Conservation (phyloP, 2,113 vertebrate species). For the Coptodon rendalli region DNA sequence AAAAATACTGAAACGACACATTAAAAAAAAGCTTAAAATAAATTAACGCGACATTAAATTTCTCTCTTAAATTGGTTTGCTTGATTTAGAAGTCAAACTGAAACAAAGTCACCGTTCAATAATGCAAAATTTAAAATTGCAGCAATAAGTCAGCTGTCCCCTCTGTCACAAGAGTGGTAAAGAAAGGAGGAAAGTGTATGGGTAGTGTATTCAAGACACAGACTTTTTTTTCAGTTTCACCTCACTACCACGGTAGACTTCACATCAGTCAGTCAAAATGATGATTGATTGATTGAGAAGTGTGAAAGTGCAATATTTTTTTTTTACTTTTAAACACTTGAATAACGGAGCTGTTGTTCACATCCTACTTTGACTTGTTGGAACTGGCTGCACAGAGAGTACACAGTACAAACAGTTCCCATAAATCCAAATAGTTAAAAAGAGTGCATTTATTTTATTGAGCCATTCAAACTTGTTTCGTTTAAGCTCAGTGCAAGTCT, state of each 20-base stretch:
- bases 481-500: not conserved
- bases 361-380: not conserved
- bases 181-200: not conserved
- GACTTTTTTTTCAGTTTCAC: not conserved
- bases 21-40: not conserved
- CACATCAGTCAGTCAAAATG: not conserved
- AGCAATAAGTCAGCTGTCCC: not conserved
- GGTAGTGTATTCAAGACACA: not conserved
- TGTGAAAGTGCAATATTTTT: not conserved
- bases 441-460: not conserved
- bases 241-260: not conserved
- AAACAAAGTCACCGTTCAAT: not conserved
- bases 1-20: not conserved
- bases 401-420: not conserved
- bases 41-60: not conserved
- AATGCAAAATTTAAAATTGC: not conserved
- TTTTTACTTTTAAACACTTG: not conserved
- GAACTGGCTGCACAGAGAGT: not conserved
- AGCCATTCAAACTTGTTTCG: not conserved
- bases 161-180: not conserved
- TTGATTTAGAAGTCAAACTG: not conserved
- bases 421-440: not conserved
- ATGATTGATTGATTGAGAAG: not conserved
- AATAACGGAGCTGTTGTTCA: not conserved
- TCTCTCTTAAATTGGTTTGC: not conserved